Evolutionary conservation across 2,113 vertebrate genomes (phyloP).

Genomic region (Emberiza fucata): DNA sequence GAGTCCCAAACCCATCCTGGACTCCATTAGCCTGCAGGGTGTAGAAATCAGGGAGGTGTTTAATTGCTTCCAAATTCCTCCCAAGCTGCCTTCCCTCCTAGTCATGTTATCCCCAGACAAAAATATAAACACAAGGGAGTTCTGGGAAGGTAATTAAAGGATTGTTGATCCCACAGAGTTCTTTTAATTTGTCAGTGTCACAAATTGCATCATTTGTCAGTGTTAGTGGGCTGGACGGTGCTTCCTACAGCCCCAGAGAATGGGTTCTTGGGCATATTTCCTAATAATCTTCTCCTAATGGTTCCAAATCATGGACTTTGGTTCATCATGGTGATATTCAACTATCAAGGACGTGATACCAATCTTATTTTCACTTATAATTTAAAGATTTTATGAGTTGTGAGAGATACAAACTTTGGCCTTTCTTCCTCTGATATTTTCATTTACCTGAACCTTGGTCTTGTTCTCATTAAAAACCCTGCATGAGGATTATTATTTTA

Average conservation of each 20-base stretch:
- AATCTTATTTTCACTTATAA: background rate
- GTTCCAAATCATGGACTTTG: background rate
- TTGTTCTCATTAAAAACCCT: background rate
- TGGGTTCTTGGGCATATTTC: background rate
- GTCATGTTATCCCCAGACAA: background rate
- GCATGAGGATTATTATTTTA: background rate
- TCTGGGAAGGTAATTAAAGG: background rate
- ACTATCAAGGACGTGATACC: background rate
- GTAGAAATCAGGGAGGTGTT: background rate
- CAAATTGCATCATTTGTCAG: background rate
- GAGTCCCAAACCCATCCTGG: background rate
- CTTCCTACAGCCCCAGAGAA: background rate
- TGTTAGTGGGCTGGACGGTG: background rate
- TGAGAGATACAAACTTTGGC: fast-evolving
- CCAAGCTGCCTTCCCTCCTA: background rate
- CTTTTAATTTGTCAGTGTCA: background rate
- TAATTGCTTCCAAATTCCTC: background rate
- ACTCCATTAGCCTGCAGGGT: background rate
- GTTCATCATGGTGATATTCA: background rate
- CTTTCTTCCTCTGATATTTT: background rate
- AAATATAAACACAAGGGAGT: background rate
- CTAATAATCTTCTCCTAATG: background rate
- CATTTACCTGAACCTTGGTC: background rate
- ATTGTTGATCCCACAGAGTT: background rate
- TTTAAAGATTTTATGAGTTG: background rate